phyloP scores from a whole-genome alignment of 2,113 vertebrate species.

The Telmatochromis sp. region DNA sequence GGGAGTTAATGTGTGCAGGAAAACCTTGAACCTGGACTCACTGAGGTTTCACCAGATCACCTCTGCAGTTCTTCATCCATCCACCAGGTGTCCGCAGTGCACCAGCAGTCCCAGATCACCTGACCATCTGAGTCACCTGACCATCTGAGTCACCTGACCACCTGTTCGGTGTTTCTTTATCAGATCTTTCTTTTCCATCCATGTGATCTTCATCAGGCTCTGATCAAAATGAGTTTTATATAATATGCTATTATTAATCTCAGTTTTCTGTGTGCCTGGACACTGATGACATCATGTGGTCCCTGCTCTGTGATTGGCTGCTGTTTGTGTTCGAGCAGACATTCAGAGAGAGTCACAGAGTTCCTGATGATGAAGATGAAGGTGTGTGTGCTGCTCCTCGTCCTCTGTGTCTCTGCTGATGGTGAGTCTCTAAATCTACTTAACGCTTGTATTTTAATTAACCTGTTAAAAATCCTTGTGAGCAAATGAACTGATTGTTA shows the following conservation, averaged over 20 bases:
- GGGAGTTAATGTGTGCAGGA: no score
- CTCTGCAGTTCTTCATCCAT: not conserved
- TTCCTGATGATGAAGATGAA: not conserved
- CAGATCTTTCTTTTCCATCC: not conserved
- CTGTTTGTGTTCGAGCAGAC: rapidly evolving
- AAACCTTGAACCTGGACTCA: not conserved
- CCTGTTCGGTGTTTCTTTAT: not conserved
- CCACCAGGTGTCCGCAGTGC: not conserved
- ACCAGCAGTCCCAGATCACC: not conserved
- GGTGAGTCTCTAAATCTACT: not conserved
- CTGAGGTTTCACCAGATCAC: not conserved
- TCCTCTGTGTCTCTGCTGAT: not conserved
- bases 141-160: not conserved
- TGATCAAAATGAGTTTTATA: not conserved
- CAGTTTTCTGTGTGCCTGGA: rapidly evolving
- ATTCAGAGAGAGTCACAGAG: not conserved
- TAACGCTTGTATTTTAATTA: not conserved
- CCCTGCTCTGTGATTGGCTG: not conserved
- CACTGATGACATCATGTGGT: not conserved
- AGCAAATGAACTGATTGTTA: not conserved
- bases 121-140: not conserved
- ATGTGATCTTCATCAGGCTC: not conserved
- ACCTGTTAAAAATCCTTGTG: not conserved
- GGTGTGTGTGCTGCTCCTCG: not conserved
- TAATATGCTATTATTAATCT: not conserved